Conservation (phyloP, 2,888 invertebrate genomes). For the Prostheceraeus crozeri region DNA sequence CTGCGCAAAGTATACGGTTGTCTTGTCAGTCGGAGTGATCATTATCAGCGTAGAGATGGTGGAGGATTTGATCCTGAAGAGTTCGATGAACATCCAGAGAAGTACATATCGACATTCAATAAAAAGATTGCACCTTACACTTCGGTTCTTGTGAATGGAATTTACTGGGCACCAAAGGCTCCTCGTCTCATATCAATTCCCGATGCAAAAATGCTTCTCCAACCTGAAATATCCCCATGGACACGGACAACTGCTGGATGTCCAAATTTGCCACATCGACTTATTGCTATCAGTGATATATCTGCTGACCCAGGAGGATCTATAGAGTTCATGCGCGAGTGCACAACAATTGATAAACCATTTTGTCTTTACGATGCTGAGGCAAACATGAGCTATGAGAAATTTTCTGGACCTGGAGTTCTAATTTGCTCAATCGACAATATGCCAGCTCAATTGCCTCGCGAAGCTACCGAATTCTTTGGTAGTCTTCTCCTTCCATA, state of each 20-base stretch:
- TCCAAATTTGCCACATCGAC: constrained; percentile 52
- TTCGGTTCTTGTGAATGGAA: constrained; percentile 90
- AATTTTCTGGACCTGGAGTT: constrained; percentile 89
- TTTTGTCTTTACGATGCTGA: constrained; percentile 99
- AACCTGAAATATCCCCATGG: constrained; percentile 75
- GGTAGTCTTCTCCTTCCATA: constrained; percentile 84
- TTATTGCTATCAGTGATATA: constrained; percentile 90
- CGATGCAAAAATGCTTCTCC: constrained; percentile 84
- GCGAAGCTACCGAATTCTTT: constrained; percentile 94
- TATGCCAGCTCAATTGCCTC: constrained; percentile 96
- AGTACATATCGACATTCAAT: constrained; percentile 88
- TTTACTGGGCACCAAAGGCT: constrained; percentile 95
- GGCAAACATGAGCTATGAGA: constrained; percentile 88
- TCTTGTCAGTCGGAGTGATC: constrained; percentile 84
- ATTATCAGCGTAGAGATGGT: constrained; percentile 80
- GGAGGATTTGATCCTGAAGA: constrained; percentile 82
- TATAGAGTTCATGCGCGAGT: constrained; percentile 98
- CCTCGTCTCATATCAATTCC: constrained; percentile 92
- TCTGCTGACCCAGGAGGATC: constrained; percentile 97
- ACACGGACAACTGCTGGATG: constrained; percentile 67
- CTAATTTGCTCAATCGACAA: constrained; percentile 99
- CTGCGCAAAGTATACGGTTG: constrained; percentile 86
- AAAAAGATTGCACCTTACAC: constrained; percentile 95
- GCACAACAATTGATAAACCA: constrained; percentile 97
- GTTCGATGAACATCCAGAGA: constrained; percentile 83